These are phyloP conservation scores for Malurus splendens DNA, from an alignment of 2,797 vertebrate species.

Conservation along the genomic window DNA sequence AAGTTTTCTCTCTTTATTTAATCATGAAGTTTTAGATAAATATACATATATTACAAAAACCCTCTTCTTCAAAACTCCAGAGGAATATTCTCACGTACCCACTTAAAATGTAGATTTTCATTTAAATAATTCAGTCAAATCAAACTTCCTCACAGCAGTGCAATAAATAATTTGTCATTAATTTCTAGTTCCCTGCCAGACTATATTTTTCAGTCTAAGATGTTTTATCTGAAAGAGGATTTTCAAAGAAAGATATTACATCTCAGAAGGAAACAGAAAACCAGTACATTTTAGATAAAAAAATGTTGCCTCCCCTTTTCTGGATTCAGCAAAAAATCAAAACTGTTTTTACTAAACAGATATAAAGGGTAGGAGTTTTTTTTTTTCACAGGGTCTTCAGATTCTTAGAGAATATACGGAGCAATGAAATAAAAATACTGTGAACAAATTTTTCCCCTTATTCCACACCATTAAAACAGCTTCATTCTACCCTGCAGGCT, in stretches of 20 bases:
- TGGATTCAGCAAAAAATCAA: background rate
- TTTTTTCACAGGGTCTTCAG: background rate
- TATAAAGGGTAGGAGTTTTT: background rate
- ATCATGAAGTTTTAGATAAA: background rate
- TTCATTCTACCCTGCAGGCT: conserved; percentile 23
- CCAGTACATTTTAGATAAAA: background rate
- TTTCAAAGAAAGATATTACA: background rate
- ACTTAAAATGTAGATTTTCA: background rate
- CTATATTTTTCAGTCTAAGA: background rate
- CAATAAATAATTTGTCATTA: background rate
- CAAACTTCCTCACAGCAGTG: background rate
- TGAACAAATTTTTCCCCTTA: conserved; percentile 25
- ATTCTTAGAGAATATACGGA: background rate
- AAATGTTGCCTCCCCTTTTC: background rate
- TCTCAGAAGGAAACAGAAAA: background rate
- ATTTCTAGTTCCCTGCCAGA: background rate
- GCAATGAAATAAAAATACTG: conserved; percentile 36
- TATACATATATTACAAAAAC: too few species aligned
- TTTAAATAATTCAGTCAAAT: background rate
- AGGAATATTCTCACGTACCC: background rate
- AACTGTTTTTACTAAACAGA: background rate
- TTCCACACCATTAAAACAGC: conserved; percentile 16
- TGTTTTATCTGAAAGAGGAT: background rate
- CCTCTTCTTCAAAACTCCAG: background rate
- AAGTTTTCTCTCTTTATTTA: background rate